Base-by-base conservation (phyloP, 2,888 invertebrate genomes). In the Altica lythri region DNA sequence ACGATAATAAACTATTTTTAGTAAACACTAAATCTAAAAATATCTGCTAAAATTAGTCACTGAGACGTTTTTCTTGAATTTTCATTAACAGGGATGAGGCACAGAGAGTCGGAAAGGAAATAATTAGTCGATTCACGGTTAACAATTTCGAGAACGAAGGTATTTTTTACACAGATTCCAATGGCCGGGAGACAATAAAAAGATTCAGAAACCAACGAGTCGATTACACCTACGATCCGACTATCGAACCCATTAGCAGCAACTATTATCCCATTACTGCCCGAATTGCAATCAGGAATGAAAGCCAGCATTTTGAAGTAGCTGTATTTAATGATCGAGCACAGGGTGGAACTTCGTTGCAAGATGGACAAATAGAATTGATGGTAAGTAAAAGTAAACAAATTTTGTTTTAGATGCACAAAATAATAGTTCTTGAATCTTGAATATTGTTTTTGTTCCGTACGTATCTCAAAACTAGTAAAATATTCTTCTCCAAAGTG, bases 221-320 rank as follows among this genome's bases (percentile, higher is more conserved):
- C 1, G 79, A 84, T 0, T 86, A 86, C 83, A 69, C 78, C 59
- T 76, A 80, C 49, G 51, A 63, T 25, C 37, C 57, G 1, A 63
- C 47, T 0, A 55, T 68, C 4, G 86, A 88, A 65, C 79, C 82
- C 1, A 74, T 85, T 1, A 72, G 87, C 1, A 81, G 84, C 1
- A 91, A 92, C 72, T 90, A 89, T 73, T 90, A 85, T 68, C 91
- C 91, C 0, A 81, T 91, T 9, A 86, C 85, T 8, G 84, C 86
- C 1, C 79, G 83, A 34, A 84, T 88, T 8, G 78, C 78, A 44
- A 72, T 85, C 9, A 75, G 75, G 17, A 80, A 82, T 0, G 49
- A 76, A 17, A 77, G 79, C 0, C 38, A 59, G 2, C 78, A 80
- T 60, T 64, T 73, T 10, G 78, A 78, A 43, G 60, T 71, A 38